Evolutionary conservation across 2,888 invertebrate species (phyloP), one percentile per base, ranked within the genome.

Genomic region (Petrolisthes manimaculis): DNA sequence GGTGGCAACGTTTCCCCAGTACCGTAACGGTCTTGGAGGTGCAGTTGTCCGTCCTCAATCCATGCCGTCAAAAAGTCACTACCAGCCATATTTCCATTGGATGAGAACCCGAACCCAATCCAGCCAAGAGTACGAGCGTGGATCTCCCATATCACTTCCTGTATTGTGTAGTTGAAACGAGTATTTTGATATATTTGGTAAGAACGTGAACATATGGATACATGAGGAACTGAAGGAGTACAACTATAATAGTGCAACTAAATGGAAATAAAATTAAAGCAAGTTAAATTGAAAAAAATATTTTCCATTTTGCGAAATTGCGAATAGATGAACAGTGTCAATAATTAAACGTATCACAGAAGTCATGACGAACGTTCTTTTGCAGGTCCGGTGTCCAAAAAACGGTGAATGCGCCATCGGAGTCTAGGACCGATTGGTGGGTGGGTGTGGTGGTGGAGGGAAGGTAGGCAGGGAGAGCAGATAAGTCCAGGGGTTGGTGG

Each of bases 31-130:
- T 92, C 92, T 90, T 92, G 82, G 74, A 91, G 90, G 83, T 89
- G 91, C 37, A 86, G 84, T 8, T 83, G 75, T 0, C 91, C 91
- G 54, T 89, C 86, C 67, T 90, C 89, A 18, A 93, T 91, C 92
- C 92, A 92, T 6, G 92, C 93, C 71, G 92, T 92, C 12, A 92
- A 91, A 9, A 93, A 92, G 89, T 93, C 93, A 21, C 92, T 92
- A 3, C 92, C 92, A 21, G 89, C 91, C 93, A 93, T 93, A 9
- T 91, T 91, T 3, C 93, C 93, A 85, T 91, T 92, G 8, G 91
- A 90, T 5, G 92, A 92, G 5, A 92, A 88, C 3, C 93, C 93
- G 77, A 93, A 92, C 0, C 92, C 93, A 4, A 93, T 89, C 90
- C 92, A 93, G 3, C 93, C 93, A n/a, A 67, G 83, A 6, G 89